A percentile compares a stretch with the other conserved stretches of the same genome.
phyloP scores from a whole-genome alignment of 2,888 invertebrate genomes.

The Cerceris ruficornis region DNA sequence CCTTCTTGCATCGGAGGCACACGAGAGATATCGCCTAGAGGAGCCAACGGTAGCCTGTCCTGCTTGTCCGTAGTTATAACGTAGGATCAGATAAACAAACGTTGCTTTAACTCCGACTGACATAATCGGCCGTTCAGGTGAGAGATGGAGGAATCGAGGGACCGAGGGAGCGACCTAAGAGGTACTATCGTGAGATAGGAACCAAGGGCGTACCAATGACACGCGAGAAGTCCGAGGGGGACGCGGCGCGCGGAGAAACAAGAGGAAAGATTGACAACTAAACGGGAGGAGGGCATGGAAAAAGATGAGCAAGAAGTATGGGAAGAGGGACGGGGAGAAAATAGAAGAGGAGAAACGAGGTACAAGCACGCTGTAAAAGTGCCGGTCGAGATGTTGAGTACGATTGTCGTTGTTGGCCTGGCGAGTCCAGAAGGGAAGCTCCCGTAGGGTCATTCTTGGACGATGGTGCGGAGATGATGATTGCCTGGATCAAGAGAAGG shows the following conservation, averaged over 20 bases:
- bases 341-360: slow-evolving; percentile 10
- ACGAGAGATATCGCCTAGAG: slow-evolving; percentile 67
- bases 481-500: slow-evolving; percentile 57
- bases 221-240: slow-evolving; percentile 28
- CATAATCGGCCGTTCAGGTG: slow-evolving; percentile 73
- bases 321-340: slow-evolving; percentile 14
- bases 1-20: slow-evolving; percentile 23
- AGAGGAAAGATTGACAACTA: slow-evolving; percentile 28
- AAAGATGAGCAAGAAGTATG: slow-evolving; percentile 6
- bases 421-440: slow-evolving; percentile 25
- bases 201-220: background rate
- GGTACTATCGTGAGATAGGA: too few relatives aligned
- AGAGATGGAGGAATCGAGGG: slow-evolving; percentile 17
- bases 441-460: slow-evolving; percentile 47
- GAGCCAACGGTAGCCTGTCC: slow-evolving; percentile 68
- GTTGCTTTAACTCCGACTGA: slow-evolving; percentile 73
- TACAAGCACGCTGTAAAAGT: slow-evolving; percentile 53
- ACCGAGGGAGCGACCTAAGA: too few relatives aligned
- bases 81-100: slow-evolving; percentile 79
- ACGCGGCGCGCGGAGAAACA: background rate
- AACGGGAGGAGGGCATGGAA: slow-evolving; percentile 4
- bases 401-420: slow-evolving; percentile 68
- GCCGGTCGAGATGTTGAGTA: slow-evolving; percentile 64
- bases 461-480: slow-evolving; percentile 54
- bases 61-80: slow-evolving; percentile 73